phyloP scores from a whole-genome alignment of 2,113 vertebrate species.

The Oncorhynchus mykiss region DNA sequence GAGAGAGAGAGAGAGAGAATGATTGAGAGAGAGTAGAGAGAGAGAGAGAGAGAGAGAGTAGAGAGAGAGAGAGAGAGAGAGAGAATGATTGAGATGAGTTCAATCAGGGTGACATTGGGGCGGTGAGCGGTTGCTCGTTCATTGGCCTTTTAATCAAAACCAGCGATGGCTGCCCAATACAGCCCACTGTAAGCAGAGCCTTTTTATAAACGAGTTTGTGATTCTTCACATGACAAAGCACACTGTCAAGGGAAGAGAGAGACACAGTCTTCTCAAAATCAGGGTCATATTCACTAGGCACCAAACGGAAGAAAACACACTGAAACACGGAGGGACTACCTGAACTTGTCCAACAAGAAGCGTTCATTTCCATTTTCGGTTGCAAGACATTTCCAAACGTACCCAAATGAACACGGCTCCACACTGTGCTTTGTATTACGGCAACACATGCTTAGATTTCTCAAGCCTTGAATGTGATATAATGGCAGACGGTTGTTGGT shows the following conservation, averaged over 20 bases:
- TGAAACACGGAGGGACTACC: no score
- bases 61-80: no score
- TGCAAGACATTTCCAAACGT: no score
- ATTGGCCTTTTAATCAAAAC: not conserved
- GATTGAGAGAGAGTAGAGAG: no score
- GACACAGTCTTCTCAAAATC: not conserved
- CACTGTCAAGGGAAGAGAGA: not conserved
- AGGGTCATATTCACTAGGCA: not conserved
- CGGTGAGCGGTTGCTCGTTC: not conserved
- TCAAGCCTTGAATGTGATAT: not conserved
- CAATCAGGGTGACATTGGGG: not conserved
- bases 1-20: not conserved
- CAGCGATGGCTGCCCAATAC: not conserved
- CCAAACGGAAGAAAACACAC: no score
- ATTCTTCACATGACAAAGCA: not conserved
- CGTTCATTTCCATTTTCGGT: no score
- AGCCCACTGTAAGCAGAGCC: not conserved
- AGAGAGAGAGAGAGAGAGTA: not conserved
- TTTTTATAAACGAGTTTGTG: not conserved
- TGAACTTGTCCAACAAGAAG: not conserved
- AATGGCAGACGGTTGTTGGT: slow-evolving; percentile 24
- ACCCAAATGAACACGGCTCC: no score
- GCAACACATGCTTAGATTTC: not conserved
- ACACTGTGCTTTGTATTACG: not conserved
- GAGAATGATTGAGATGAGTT: not conserved